These are phyloP conservation scores for Piscicola geometra DNA, from an alignment of 2,888 invertebrate genomes.

Conservation along the genomic window DNA sequence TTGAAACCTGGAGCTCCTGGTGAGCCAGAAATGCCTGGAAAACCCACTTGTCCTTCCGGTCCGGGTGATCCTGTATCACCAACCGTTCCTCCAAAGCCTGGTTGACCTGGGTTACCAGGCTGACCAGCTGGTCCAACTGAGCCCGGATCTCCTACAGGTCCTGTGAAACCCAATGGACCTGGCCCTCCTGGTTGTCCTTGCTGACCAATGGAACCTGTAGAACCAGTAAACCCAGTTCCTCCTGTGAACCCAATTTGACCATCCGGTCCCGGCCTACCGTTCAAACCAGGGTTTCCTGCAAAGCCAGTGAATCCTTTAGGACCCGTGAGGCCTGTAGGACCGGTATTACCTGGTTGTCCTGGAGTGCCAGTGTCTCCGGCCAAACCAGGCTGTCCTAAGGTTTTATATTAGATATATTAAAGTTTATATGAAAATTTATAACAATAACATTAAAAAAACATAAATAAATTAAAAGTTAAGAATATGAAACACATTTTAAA, in stretches of 20 bases:
- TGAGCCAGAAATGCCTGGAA: neutral
- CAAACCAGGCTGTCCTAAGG: too few relatives aligned
- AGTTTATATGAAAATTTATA: too few relatives aligned
- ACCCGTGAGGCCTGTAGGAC: constrained; percentile 20
- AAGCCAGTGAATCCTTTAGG: constrained; percentile 12
- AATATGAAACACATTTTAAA: too few relatives aligned
- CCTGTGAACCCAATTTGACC: neutral
- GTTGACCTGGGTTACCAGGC: neutral
- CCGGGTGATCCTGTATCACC: neutral
- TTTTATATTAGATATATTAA: too few relatives aligned
- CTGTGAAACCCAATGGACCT: constrained; percentile 9
- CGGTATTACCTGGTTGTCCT: constrained; percentile 35
- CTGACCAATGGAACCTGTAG: neutral
- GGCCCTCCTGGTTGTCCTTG: neutral
- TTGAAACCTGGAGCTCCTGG: constrained; percentile 32
- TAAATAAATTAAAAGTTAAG: too few relatives aligned
- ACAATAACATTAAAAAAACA: too few relatives aligned
- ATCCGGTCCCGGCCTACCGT: neutral
- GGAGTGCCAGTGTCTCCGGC: constrained; percentile 23
- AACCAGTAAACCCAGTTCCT: neutral
- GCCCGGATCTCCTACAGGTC: constrained; percentile 24
- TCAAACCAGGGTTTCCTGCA: neutral
- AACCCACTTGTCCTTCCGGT: neutral
- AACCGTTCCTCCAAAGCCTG: neutral
- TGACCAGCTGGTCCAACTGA: constrained; percentile 11